These are phyloP conservation scores for Eubucco bourcierii DNA, from an alignment of 2,113 vertebrate genomes.

Conservation along the genomic window DNA sequence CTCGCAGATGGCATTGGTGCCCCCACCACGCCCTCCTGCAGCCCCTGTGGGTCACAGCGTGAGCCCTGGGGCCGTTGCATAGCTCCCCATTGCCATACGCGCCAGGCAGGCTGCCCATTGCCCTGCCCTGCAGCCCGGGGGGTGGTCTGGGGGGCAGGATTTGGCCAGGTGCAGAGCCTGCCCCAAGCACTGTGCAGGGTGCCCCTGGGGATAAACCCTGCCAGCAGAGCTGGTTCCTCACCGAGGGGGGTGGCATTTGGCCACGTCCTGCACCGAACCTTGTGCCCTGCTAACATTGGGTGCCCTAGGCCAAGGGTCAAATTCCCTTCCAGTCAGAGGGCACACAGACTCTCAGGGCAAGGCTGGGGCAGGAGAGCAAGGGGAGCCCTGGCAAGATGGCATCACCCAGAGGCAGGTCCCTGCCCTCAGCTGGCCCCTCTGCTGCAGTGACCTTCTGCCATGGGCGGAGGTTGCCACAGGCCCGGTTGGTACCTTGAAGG, in stretches of 20 bases:
- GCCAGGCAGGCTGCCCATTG: not conserved
- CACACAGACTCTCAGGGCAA: fast-evolving
- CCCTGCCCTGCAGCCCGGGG: not conserved
- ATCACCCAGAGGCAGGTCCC: not conserved
- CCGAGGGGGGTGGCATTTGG: not conserved
- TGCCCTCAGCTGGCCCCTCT: not conserved
- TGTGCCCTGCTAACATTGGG: not conserved
- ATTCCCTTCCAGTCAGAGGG: not conserved
- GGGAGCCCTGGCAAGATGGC: not conserved
- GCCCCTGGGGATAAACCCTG: not conserved
- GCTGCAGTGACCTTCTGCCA: conserved; percentile 32
- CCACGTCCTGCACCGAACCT: not conserved
- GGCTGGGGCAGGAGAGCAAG: not conserved
- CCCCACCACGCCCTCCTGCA: fast-evolving
- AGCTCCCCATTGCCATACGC: fast-evolving
- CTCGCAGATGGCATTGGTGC: fast-evolving
- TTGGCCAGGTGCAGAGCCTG: not conserved
- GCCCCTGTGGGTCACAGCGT: too few relatives aligned
- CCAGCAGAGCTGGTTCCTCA: not conserved
- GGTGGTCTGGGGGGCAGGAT: not conserved
- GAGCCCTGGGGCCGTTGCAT: not conserved
- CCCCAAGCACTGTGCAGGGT: fast-evolving
- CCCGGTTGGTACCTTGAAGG: fast-evolving
- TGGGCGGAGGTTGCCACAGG: conserved; percentile 20
- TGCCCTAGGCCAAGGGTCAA: not conserved